Evolutionary conservation across 2,888 invertebrate genomes (phyloP), one percentile per base, ranked within the genome.

Genomic region (Hedychridium roseum): DNA sequence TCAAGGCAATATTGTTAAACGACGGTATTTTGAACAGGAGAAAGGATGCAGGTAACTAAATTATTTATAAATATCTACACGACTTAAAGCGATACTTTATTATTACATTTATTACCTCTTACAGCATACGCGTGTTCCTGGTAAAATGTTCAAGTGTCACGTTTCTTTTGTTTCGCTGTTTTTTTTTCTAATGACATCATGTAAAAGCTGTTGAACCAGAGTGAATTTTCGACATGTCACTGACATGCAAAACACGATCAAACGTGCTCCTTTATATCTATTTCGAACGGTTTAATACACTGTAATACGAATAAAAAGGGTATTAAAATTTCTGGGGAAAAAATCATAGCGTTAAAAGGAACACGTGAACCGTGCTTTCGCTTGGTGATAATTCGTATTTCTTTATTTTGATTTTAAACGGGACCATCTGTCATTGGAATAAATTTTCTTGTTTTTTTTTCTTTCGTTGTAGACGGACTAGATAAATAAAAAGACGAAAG

Each of bases 111-210:
- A n/a, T n/a, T n/a, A 45, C 52, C 23, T 53, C 56, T 61, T 64
- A 68, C 64, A 66, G n/a, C n/a, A 47, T 64, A 61, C 57, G 50
- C 54, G 55, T 52, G 55, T 56, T 52, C 51, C 54, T 60, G 53
- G 50, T 65, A 55, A 58, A n/a, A 48, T 54, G 55, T 55, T 57
- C 54, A 59, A 57, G 47, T 58, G 53, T 51, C 56, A 54, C 61
- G 56, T 54, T 57, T 48, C 40, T 46, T 36, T 36, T 35, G 46
- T 54, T 50, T n/a, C n/a, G n/a, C n/a, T n/a, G n/a, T n/a, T 32
- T 52, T 44, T 42, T 52, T 39, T 30, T 41, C 44, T 45, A 36
- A 32, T n/a, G 43, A 55, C 43, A 42, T 42, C 43, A 48, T 50
- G 46, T 40, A 46, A 57, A 51, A 50, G 30, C 49, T 41, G 35